A percentile compares a stretch with the other conserved stretches of the same genome.
These are phyloP conservation scores for Misgurnus mizolepis DNA, from an alignment of 2,113 vertebrate genomes.

Conservation along the genomic window DNA sequence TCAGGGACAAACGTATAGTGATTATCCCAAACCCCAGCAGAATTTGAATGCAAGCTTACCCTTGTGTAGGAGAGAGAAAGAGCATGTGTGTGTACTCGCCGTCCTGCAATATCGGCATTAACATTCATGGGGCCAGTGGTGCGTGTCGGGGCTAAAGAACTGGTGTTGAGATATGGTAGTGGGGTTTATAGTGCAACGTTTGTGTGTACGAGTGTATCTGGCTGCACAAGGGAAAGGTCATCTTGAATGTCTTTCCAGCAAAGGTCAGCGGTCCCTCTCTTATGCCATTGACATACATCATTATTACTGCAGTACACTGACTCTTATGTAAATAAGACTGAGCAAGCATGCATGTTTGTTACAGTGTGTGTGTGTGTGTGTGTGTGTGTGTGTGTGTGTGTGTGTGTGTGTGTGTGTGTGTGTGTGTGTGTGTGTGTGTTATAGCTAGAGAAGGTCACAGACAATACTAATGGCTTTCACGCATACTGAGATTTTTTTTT, in stretches of 20 bases:
- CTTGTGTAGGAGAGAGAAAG: background rate
- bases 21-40: slow-evolving; percentile 26
- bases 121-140: slow-evolving; percentile 77
- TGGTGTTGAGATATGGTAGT: slow-evolving; percentile 58
- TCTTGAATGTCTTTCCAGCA: slow-evolving; percentile 62
- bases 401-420: background rate
- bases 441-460: background rate
- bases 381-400: too few species aligned
- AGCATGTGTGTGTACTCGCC: background rate
- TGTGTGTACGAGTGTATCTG: slow-evolving; percentile 21
- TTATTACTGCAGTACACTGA: slow-evolving; percentile 70
- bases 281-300: slow-evolving; percentile 69
- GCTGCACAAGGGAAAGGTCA: slow-evolving; percentile 62
- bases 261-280: slow-evolving; percentile 71
- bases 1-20: slow-evolving; percentile 26
- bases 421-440: background rate
- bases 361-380: background rate
- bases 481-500: too few species aligned
- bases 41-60: slow-evolving; percentile 14
- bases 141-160: slow-evolving; percentile 67
- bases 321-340: slow-evolving; percentile 61
- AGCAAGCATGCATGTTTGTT: background rate
- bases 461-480: background rate
- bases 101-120: slow-evolving; percentile 62
- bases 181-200: background rate